Evolutionary conservation across 2,113 vertebrate genomes (phyloP).

Genomic region (Aptenodytes patagonicus): DNA sequence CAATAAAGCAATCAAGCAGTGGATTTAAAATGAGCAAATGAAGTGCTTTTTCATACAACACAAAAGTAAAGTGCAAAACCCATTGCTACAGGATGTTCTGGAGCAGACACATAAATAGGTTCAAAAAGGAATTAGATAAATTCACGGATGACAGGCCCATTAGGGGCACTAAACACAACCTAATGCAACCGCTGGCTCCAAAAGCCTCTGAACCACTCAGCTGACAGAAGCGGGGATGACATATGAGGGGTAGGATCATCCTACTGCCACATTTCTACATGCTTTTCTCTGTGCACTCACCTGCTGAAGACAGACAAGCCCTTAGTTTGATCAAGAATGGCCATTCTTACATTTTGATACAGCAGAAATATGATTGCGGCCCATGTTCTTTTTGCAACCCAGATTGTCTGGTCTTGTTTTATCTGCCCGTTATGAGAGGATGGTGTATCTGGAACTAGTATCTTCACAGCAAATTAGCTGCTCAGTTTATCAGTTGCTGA

Average conservation of each 20-base stretch:
- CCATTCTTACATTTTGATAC: background rate
- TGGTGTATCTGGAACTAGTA: background rate
- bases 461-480: background rate
- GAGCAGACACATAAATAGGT: background rate
- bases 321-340: background rate
- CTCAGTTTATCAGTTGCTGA: background rate
- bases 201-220: background rate
- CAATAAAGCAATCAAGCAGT: background rate
- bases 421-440: background rate
- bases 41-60: background rate
- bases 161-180: constrained; percentile 10
- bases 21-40: background rate
- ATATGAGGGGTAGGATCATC: background rate
- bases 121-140: constrained; percentile 22
- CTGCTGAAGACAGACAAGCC: background rate
- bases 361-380: background rate
- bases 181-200: background rate
- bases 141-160: background rate
- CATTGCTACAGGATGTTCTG: background rate
- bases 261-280: background rate
- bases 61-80: background rate
- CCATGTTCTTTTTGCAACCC: background rate
- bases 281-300: background rate
- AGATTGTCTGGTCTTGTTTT: background rate
- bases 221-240: background rate